Evolutionary conservation across 1,140 invertebrate genomes (phyloP), one percentile per base, ranked within the genome.

Genomic region (Brachionus rotundiformis): DNA sequence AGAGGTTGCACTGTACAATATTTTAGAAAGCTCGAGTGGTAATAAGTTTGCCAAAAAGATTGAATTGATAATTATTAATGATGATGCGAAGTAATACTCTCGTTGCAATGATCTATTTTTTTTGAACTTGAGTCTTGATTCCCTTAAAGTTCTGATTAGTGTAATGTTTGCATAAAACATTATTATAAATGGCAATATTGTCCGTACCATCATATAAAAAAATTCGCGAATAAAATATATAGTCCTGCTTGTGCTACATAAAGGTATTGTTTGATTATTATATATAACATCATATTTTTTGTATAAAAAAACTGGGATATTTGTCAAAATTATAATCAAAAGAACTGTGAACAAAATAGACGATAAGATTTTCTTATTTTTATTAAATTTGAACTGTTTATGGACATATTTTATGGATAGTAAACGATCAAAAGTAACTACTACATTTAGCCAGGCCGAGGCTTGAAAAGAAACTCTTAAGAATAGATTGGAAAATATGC

Each of bases 381-480:
- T 63, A n/a, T 29, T 63, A 16, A 63, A 63, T 63, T 29, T 63
- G 16, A 29, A 63, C 29, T 63, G 25, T 63, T 63, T 63, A n/a
- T 63, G 61, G 8, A 33, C 25, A 63, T 63, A 63, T n/a, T 63
- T 63, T 25, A 33, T 63, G 10, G 25, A 63, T 29, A n/a, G 13
- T 63, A 63, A n/a, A 3, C 61, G 25, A 33, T 63, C 61, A 11
- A 63, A 13, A 11, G 61, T 63, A 13, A 63, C 61, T 63, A 63
- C n/a, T 6, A 63, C 61, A 63, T 63, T 63, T 27, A 63, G 61
- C 61, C 61, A 63, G 4, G 61, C 25, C 16, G 61, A 63, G 3
- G 61, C 61, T 63, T 63, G 61, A 8, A 63, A 63, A 29, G 61
- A 29, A 29, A 33, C 61, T 63, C 61, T 27, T 27, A 63, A 63